These are phyloP conservation scores for Apamea crenata DNA, from an alignment of 2,888 invertebrate species.

Conservation along the genomic window DNA sequence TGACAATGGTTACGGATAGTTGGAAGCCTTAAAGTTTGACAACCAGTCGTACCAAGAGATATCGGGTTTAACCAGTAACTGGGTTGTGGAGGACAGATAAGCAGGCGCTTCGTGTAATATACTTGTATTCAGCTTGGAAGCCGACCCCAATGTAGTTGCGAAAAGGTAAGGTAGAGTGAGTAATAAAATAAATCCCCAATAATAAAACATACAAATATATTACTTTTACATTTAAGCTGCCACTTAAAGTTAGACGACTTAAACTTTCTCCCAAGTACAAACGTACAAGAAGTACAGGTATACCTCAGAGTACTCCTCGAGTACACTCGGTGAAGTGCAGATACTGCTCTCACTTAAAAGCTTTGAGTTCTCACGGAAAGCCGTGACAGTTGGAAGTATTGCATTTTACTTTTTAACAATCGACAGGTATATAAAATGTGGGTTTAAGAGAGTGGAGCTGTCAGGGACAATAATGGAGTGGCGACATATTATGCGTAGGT, in stretches of 20 bases:
- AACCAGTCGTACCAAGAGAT: too few relatives aligned
- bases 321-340: constrained; percentile 32
- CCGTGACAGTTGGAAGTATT: constrained; percentile 30
- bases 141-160: not conserved
- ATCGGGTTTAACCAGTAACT: too few relatives aligned
- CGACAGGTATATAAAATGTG: constrained; percentile 23
- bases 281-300: constrained; percentile 23
- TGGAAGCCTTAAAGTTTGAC: too few relatives aligned
- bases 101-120: too few relatives aligned
- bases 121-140: too few relatives aligned
- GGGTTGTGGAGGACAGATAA: too few relatives aligned
- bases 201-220: constrained; percentile 6
- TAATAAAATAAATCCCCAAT: not conserved
- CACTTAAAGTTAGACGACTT: constrained; percentile 32
- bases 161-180: not conserved
- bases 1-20: too few relatives aligned
- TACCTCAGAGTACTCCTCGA: not conserved
- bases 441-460: not conserved
- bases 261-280: constrained; percentile 30
- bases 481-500: not conserved
- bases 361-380: constrained; percentile 12
- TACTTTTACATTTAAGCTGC: constrained; percentile 13
- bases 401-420: constrained; percentile 42
- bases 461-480: constrained; percentile 26
- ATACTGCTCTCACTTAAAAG: constrained; percentile 38